Conservation (phyloP, 1,140 invertebrate genomes). For the Diplogasteroides magnus region DNA sequence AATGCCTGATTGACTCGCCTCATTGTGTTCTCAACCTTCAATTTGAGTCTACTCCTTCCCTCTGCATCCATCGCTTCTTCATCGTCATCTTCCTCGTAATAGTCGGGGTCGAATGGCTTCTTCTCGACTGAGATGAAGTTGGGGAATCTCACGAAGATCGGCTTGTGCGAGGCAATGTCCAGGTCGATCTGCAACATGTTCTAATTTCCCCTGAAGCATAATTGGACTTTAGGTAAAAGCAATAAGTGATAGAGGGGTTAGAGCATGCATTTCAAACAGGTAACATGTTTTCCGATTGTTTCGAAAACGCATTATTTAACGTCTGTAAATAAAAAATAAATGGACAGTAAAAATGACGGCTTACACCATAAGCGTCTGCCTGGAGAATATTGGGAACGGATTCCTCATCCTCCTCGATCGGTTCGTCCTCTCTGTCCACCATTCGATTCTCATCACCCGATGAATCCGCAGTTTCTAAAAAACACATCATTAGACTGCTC, state of each 20-base stretch:
- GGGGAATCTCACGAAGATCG: slow-evolving; percentile 44
- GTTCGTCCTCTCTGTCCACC: slow-evolving; percentile 29
- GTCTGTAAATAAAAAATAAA: not conserved
- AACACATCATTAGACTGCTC: no score
- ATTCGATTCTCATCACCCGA: slow-evolving; percentile 14
- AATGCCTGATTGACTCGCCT: slow-evolving; percentile 16
- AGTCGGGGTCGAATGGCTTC: slow-evolving; percentile 84
- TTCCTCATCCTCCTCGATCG: slow-evolving; percentile 16
- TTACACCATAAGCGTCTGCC: slow-evolving; percentile 7
- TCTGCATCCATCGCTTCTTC: slow-evolving; percentile 93
- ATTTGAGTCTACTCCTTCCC: slow-evolving; percentile 67
- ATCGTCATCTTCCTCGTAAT: slow-evolving; percentile 97
- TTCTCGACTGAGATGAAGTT: slow-evolving; percentile 51
- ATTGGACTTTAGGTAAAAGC: not conserved
- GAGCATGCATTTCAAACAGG: not conserved
- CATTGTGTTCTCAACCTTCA: slow-evolving; percentile 57
- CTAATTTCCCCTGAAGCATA: not conserved
- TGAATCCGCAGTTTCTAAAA: no score
- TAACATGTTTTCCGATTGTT: not conserved
- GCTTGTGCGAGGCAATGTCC: slow-evolving; percentile 35
- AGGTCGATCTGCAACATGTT: not conserved
- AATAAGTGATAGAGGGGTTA: not conserved
- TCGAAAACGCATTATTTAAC: not conserved
- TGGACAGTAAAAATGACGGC: not conserved
- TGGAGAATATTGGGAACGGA: slow-evolving; percentile 28